Percentiles rank a stretch among this genome's conserved stretches.
phyloP scores from a whole-genome alignment of 2,113 vertebrate genomes.

The Tautogolabrus adspersus region DNA sequence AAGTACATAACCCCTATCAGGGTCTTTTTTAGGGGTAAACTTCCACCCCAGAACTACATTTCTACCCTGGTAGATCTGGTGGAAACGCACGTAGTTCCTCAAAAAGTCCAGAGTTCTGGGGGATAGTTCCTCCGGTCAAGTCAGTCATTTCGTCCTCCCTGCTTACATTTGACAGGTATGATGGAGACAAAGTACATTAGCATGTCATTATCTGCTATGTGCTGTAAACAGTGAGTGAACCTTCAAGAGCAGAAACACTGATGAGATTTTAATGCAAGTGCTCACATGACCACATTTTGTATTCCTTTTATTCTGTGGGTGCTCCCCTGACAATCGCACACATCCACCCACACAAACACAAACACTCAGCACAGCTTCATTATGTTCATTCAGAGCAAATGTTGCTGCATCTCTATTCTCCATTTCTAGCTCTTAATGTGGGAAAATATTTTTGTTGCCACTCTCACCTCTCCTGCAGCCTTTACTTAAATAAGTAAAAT shows the following conservation, averaged over 20 bases:
- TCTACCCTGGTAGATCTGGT: too few relatives aligned
- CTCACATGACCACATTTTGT: neutral
- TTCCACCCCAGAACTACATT: too few relatives aligned
- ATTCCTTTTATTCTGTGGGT: constrained; percentile 5
- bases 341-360: neutral
- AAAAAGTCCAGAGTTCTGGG: too few relatives aligned
- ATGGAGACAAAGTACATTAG: neutral
- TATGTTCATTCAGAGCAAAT: constrained; percentile 27
- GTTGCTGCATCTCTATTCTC: neutral
- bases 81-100: too few relatives aligned
- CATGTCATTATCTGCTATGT: neutral
- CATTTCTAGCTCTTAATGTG: constrained; percentile 15
- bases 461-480: neutral
- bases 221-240: neutral
- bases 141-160: neutral
- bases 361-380: constrained; percentile 11
- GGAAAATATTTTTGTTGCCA: constrained; percentile 8
- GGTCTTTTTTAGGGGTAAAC: too few relatives aligned
- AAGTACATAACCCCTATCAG: too few relatives aligned
- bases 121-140: too few relatives aligned
- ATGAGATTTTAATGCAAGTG: constrained; percentile 36
- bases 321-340: constrained; percentile 1
- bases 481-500: constrained; percentile 23
- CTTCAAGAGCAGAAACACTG: neutral
- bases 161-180: neutral